Conservation (phyloP, 1,140 invertebrate species). For the Bursaphelenchus mucronatus region DNA sequence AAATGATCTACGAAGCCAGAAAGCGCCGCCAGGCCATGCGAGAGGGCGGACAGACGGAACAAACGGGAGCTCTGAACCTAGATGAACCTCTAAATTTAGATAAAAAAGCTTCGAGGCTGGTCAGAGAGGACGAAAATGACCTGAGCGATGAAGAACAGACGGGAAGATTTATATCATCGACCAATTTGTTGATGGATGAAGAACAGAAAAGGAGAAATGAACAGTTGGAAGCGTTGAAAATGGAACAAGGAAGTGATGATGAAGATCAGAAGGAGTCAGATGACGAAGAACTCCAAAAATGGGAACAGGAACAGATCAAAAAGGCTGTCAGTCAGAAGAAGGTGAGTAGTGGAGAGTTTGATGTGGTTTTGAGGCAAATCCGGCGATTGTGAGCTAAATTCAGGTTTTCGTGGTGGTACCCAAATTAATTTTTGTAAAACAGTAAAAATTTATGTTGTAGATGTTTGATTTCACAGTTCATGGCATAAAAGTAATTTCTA, state of each 20-base stretch:
- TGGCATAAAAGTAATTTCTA: too few species aligned
- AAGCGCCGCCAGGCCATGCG: constrained; percentile 42
- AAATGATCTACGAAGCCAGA: constrained; percentile 48
- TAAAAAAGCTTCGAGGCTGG: constrained; percentile 28
- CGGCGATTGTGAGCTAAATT: constrained; percentile 3
- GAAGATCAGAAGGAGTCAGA: constrained; percentile 27
- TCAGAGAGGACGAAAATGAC: constrained; percentile 50
- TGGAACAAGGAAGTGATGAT: constrained; percentile 46
- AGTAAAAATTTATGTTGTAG: too few species aligned
- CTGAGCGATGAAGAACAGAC: constrained; percentile 45
- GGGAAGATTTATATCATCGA: constrained; percentile 41
- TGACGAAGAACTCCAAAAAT: constrained; percentile 38
- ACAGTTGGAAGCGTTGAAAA: constrained; percentile 30
- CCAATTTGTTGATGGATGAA: constrained; percentile 34
- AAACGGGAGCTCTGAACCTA: background rate
- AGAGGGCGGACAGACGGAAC: constrained; percentile 14
- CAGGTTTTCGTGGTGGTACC: too few species aligned
- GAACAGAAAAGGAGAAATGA: constrained; percentile 41
- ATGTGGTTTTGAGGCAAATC: background rate
- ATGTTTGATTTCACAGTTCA: too few species aligned
- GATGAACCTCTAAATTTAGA: constrained; percentile 35
- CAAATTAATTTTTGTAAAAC: too few species aligned
- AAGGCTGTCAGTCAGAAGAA: constrained; percentile 42
- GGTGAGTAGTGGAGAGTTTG: constrained; percentile 25
- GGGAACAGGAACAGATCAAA: constrained; percentile 46